These are phyloP conservation scores for Halictus ligatus DNA, from an alignment of 2,888 invertebrate genomes.

Conservation along the genomic window DNA sequence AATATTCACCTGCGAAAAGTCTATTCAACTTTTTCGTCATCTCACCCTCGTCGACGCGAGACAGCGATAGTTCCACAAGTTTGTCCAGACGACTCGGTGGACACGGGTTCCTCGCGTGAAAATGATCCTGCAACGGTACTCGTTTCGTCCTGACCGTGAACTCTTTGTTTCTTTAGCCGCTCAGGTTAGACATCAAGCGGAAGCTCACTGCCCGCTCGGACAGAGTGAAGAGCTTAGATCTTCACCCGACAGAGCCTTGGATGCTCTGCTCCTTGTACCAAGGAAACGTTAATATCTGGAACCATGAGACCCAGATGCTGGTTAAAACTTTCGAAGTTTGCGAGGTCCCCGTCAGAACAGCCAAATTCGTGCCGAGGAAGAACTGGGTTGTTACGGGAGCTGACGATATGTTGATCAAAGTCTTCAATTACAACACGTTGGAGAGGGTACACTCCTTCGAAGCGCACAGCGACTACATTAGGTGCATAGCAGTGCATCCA, in stretches of 20 bases:
- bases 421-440: slow-evolving; percentile 99
- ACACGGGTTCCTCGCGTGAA: neutral
- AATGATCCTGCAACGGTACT: neutral
- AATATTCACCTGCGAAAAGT: neutral
- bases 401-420: slow-evolving; percentile 97
- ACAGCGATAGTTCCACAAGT: neutral
- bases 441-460: slow-evolving; percentile 98
- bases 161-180: slow-evolving; percentile 88
- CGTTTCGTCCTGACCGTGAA: neutral
- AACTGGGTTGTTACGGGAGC: slow-evolving; percentile 99
- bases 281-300: slow-evolving; percentile 99
- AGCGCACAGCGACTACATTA: slow-evolving; percentile 99
- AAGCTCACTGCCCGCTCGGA: slow-evolving; percentile 99
- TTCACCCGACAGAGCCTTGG: slow-evolving; percentile 99
- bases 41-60: neutral
- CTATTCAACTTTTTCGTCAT: neutral
- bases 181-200: slow-evolving; percentile 98
- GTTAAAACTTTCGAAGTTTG: slow-evolving; percentile 97
- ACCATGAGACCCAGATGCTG: slow-evolving; percentile 96
- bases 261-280: slow-evolving; percentile 99
- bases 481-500: slow-evolving; percentile 98
- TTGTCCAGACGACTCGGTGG: neutral
- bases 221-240: slow-evolving; percentile 98
- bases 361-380: slow-evolving; percentile 98
- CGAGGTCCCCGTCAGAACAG: slow-evolving; percentile 97